Conservation (phyloP, 2,888 invertebrate genomes). For the Cecidostiba fungosa region DNA sequence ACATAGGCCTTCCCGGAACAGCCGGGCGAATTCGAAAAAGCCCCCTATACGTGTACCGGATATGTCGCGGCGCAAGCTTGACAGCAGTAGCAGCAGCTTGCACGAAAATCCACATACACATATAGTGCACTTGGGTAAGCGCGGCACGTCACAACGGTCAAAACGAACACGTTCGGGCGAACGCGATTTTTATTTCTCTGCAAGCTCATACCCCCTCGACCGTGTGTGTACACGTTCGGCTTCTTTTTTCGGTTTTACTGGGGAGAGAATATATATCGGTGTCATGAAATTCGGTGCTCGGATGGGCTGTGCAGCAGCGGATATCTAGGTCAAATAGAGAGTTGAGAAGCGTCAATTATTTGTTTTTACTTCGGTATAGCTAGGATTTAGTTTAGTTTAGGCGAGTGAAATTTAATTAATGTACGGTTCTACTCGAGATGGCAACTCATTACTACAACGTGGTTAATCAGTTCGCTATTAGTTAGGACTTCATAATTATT, state of each 20-base stretch:
- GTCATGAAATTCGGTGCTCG: neutral
- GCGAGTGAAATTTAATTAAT: neutral
- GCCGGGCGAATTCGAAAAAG: constrained; percentile 68
- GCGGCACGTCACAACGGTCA: constrained; percentile 51
- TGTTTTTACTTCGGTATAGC: neutral
- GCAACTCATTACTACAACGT: neutral
- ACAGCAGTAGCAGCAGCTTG: constrained; percentile 25
- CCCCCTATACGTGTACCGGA: constrained; percentile 53
- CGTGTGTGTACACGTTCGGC: neutral
- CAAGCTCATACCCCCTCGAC: constrained; percentile 4
- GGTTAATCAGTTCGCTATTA: neutral
- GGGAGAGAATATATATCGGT: constrained; percentile 9
- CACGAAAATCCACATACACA: constrained; percentile 27
- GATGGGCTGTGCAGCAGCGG: neutral
- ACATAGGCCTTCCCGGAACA: constrained; percentile 71
- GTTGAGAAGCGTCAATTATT: neutral
- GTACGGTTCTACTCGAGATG: neutral
- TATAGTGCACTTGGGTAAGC: constrained; percentile 24
- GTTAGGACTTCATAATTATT: neutral
- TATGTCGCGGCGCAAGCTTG: constrained; percentile 49
- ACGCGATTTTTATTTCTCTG: constrained; percentile 25
- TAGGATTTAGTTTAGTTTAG: neutral
- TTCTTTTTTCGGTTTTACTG: neutral
- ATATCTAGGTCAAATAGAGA: neutral
- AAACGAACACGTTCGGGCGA: constrained; percentile 33